phyloP scores from a whole-genome alignment of 2,888 invertebrate species.

The Caradrina clavipalpis region DNA sequence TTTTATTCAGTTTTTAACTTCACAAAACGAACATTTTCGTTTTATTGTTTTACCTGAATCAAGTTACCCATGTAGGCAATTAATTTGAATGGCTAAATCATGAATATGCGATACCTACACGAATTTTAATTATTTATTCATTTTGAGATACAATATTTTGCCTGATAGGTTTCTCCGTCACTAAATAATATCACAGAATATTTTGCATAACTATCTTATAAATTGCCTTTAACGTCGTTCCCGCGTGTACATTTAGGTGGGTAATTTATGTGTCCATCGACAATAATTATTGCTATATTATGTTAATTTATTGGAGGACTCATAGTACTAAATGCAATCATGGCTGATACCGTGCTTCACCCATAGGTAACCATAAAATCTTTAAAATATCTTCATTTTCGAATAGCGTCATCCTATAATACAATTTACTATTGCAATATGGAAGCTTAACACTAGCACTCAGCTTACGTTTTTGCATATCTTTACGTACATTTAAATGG shows the following conservation, averaged over 20 bases:
- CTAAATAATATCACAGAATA: conserved; percentile 30
- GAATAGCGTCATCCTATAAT: conserved; percentile 46
- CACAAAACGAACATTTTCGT: background rate
- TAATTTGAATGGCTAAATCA: background rate
- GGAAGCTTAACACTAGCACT: conserved; percentile 59
- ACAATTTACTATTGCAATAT: conserved; percentile 63
- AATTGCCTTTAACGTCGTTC: conserved; percentile 26
- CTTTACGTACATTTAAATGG: conserved; percentile 62
- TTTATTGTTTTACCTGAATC: background rate
- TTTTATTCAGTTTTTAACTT: background rate
- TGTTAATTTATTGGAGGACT: conserved; percentile 52
- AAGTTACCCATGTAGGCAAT: background rate
- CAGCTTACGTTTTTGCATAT: conserved; percentile 63
- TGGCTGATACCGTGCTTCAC: conserved; percentile 45
- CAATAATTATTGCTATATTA: conserved; percentile 52
- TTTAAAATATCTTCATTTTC: conserved; percentile 64
- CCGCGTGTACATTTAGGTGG: conserved; percentile 36
- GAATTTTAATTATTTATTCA: background rate
- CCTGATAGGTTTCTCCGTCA: conserved; percentile 3
- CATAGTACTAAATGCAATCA: conserved; percentile 50
- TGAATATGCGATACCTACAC: background rate
- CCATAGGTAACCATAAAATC: conserved; percentile 60
- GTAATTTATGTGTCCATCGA: conserved; percentile 50
- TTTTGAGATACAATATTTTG: background rate
- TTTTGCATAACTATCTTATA: conserved; percentile 33